Evolutionary conservation across 2,888 invertebrate species (phyloP).

Genomic region (Gonocerus acuteangulatus): DNA sequence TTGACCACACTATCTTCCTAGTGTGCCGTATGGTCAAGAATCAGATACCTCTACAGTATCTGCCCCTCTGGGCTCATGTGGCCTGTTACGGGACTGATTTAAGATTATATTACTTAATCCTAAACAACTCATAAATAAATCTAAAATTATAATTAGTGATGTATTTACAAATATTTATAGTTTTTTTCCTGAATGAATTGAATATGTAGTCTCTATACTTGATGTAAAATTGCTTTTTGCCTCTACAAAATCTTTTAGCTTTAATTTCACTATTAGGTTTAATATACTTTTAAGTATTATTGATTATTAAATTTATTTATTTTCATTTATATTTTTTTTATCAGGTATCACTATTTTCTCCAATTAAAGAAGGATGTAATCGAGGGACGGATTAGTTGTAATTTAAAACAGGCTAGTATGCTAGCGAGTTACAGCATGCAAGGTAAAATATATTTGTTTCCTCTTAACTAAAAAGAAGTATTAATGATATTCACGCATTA

Average conservation of each 20-base stretch:
- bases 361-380: conserved; percentile 91
- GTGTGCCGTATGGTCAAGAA: too few species aligned
- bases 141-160: not conserved
- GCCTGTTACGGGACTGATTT: too few species aligned
- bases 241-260: too few species aligned
- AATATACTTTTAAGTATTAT: too few species aligned
- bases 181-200: not conserved
- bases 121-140: not conserved
- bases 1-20: too few species aligned
- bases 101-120: too few species aligned
- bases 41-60: too few species aligned
- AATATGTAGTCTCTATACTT: not conserved
- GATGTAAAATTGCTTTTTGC: not conserved
- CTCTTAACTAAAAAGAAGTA: not conserved
- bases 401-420: conserved; percentile 82
- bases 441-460: conserved; percentile 42
- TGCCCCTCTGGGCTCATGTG: too few species aligned
- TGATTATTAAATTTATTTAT: too few species aligned
- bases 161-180: not conserved
- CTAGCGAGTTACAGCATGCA: conserved; percentile 91
- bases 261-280: too few species aligned
- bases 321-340: not conserved
- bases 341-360: conserved; percentile 84
- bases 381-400: conserved; percentile 83
- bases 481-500: not conserved